These are phyloP conservation scores for Tor tambroides DNA, from an alignment of 2,113 vertebrate species.

Conservation along the genomic window DNA sequence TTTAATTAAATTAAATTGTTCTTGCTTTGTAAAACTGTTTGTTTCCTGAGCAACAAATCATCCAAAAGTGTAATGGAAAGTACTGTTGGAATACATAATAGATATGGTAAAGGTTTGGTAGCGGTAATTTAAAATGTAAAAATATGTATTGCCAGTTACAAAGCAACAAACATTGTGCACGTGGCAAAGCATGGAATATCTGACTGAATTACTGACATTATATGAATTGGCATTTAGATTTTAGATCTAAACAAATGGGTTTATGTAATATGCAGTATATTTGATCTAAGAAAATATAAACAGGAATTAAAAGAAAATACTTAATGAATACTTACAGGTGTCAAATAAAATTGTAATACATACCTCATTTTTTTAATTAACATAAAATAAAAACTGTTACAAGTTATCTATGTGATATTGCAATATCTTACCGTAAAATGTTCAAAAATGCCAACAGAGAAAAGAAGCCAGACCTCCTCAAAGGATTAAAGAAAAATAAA, in stretches of 20 bases:
- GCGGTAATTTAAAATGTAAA: neutral
- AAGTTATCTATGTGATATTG: neutral
- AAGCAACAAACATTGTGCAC: neutral
- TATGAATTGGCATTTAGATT: neutral
- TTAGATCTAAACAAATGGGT: neutral
- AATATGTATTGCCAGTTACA: neutral
- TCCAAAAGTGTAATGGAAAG: neutral
- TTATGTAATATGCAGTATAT: neutral
- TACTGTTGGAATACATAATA: slow-evolving; percentile 1
- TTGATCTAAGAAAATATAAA: neutral
- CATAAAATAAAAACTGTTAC: neutral
- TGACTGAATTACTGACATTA: neutral
- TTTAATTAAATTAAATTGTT: neutral
- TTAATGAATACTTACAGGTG: neutral
- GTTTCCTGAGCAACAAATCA: neutral
- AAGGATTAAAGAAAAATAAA: neutral
- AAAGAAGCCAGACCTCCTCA: neutral
- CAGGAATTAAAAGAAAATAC: neutral
- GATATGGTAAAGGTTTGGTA: neutral
- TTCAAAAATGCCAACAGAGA: neutral
- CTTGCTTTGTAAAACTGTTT: neutral
- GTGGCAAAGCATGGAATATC: neutral
- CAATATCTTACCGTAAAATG: slow-evolving; percentile 33
- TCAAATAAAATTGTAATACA: neutral
- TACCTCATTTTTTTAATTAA: neutral